These are phyloP conservation scores for Drosophila neotestacea DNA, from an alignment of 2,888 invertebrate genomes.

Conservation along the genomic window DNA sequence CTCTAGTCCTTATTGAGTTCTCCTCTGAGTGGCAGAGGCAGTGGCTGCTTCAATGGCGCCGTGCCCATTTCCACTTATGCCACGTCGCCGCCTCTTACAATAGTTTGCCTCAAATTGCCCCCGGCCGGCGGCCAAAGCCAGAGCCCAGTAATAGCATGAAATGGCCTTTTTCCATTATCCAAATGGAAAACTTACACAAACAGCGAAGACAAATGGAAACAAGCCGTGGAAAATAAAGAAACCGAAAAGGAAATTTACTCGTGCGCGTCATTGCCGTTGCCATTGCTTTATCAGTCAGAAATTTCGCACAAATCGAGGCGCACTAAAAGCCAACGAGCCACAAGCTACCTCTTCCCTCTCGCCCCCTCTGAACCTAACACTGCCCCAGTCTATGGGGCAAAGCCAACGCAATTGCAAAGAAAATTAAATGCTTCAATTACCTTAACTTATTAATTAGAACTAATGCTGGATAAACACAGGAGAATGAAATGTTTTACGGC, in stretches of 20 bases:
- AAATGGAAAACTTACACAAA: conserved; percentile 83
- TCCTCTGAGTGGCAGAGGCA: conserved; percentile 20
- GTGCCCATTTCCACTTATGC: conserved; percentile 68
- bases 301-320: conserved; percentile 69
- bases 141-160: conserved; percentile 76
- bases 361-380: not conserved
- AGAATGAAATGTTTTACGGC: conserved; percentile 24
- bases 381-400: not conserved
- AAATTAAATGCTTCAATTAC: conserved; percentile 46
- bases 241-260: conserved; percentile 75
- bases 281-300: conserved; percentile 82
- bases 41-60: conserved; percentile 62
- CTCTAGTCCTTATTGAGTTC: conserved; percentile 12
- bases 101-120: conserved; percentile 53
- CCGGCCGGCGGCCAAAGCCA: not conserved
- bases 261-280: conserved; percentile 73
- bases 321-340: conserved; percentile 64
- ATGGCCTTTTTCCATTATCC: conserved; percentile 84
- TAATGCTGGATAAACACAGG: conserved; percentile 23
- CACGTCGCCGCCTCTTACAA: conserved; percentile 58
- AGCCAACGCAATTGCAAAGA: conserved; percentile 28
- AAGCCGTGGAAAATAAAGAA: conserved; percentile 63
- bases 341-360: conserved; percentile 8
- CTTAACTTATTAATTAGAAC: conserved; percentile 64
- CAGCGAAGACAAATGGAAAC: conserved; percentile 65